Evolutionary conservation across 2,113 vertebrate genomes (phyloP).

Genomic region (Ursus arctos): DNA sequence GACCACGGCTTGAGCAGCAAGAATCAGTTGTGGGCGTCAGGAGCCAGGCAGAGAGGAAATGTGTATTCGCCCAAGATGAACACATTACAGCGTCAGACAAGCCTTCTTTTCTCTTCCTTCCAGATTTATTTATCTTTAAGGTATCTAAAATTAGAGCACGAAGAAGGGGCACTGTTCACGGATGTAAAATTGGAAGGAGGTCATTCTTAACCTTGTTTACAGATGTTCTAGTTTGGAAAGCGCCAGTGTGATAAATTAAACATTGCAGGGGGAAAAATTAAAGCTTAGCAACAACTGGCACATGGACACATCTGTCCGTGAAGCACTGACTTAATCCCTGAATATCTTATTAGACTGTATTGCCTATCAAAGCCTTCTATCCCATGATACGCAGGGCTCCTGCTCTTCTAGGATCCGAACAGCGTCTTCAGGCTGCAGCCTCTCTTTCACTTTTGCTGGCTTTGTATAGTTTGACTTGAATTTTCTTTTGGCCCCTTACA

Average conservation of each 20-base stretch:
- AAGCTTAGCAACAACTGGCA: constrained; percentile 85
- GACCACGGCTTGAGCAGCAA: constrained; percentile 51
- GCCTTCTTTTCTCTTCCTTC: constrained; percentile 58
- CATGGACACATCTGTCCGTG: constrained; percentile 85
- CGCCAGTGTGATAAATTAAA: constrained; percentile 90
- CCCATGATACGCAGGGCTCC: constrained; percentile 69
- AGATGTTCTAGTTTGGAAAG: constrained; percentile 88
- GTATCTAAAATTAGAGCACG: constrained; percentile 86
- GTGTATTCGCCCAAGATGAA: constrained; percentile 82
- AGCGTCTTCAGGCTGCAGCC: constrained; percentile 42
- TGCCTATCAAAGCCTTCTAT: constrained; percentile 79
- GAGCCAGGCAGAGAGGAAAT: constrained; percentile 75
- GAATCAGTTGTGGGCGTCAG: constrained; percentile 62
- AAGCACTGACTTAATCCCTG: constrained; percentile 86
- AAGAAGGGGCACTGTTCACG: constrained; percentile 79
- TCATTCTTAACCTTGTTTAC: constrained; percentile 89
- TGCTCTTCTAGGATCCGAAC: constrained; percentile 54
- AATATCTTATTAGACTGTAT: constrained; percentile 86
- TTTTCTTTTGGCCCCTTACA: not conserved
- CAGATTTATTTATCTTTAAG: constrained; percentile 86
- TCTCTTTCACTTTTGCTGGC: constrained; percentile 59
- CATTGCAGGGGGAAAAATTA: constrained; percentile 84
- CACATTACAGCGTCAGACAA: constrained; percentile 74
- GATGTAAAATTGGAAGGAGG: constrained; percentile 85
- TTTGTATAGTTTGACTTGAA: constrained; percentile 46